Base-by-base conservation (phyloP, 2,888 invertebrate genomes). In the Bibio marci region DNA sequence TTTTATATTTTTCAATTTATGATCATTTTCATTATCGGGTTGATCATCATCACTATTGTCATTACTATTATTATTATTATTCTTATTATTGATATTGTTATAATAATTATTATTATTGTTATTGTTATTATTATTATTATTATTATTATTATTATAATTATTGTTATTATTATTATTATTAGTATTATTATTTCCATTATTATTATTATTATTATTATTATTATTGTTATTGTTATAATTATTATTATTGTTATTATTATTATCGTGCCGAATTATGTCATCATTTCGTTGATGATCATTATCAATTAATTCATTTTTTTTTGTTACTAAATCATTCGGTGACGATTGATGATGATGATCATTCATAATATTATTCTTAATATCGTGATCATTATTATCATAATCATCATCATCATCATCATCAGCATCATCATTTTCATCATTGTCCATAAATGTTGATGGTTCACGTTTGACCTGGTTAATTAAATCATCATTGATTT, bases 391-490 rank as follows among this genome's bases (percentile, higher is more conserved):
- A 30, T 40, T 32, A 33, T 31, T 25, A 25, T 43, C 35, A 30
- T 41, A 67, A 30, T 71, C 70, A 3, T 72, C 72, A 2, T 71
- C 72, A 2, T 75, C 76, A 1, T 71, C 67, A 4, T 22, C 8
- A 6, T 22, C 5, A 8, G 71, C 55, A 51, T 74, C 75, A 48
- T 72, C 73, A 54, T 76, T 76, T 10, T 47, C 43, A 8, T 19
- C 14, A 32, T 22, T 22, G 5, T 22, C 22, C 22, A 8, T 6
- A 22, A 6, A 22, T 6, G 22, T 22, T 4, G 22, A 8, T 8
- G 22, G 8, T 22, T 22, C 22, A 6, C 22, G 22, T 22, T 22
- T 22, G 4, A 22, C 22, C 39, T 71, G 66, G 43, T 66, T 63
- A 27, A 39, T 32, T n/a, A 35, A 28, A 10, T 42, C 35, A 22